A percentile compares a stretch with the other conserved stretches of the same genome.
These are phyloP conservation scores for Coturnix japonica DNA, from an alignment of 2,113 vertebrate genomes.

Conservation along the genomic window DNA sequence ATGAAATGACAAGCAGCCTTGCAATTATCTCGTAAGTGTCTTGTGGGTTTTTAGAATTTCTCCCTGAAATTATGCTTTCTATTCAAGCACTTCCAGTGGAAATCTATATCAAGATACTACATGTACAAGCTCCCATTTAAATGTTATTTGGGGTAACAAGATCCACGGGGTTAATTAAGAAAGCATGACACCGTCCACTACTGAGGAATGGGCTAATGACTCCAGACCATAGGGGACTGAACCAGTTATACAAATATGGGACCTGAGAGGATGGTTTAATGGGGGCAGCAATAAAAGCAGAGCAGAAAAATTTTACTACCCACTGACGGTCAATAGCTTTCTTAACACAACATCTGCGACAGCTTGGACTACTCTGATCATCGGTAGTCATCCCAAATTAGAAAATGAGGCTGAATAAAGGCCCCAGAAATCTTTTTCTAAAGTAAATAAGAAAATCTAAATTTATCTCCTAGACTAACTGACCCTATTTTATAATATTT, in stretches of 20 bases:
- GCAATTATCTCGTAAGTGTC: slow-evolving; percentile 11
- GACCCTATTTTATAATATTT: background rate
- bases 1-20: background rate
- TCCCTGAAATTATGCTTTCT: slow-evolving; percentile 15
- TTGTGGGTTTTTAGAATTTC: slow-evolving; percentile 23
- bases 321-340: slow-evolving; percentile 61
- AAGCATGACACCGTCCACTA: slow-evolving; percentile 17
- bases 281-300: slow-evolving; percentile 66
- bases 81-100: slow-evolving; percentile 33
- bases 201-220: slow-evolving; percentile 30
- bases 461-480: background rate
- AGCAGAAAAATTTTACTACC: slow-evolving; percentile 62
- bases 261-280: slow-evolving; percentile 67
- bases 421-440: background rate
- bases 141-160: slow-evolving; percentile 56
- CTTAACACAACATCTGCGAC: slow-evolving; percentile 66
- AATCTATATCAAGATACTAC: slow-evolving; percentile 37
- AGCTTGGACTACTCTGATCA: background rate
- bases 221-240: slow-evolving; percentile 37
- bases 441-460: background rate
- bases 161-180: slow-evolving; percentile 71
- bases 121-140: slow-evolving; percentile 38
- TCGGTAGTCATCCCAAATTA: background rate
- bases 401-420: background rate
- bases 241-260: slow-evolving; percentile 57